A percentile compares a stretch with the other conserved stretches of the same genome.
phyloP scores from a whole-genome alignment of 2,113 vertebrate species.

The Catagonus wagneri region DNA sequence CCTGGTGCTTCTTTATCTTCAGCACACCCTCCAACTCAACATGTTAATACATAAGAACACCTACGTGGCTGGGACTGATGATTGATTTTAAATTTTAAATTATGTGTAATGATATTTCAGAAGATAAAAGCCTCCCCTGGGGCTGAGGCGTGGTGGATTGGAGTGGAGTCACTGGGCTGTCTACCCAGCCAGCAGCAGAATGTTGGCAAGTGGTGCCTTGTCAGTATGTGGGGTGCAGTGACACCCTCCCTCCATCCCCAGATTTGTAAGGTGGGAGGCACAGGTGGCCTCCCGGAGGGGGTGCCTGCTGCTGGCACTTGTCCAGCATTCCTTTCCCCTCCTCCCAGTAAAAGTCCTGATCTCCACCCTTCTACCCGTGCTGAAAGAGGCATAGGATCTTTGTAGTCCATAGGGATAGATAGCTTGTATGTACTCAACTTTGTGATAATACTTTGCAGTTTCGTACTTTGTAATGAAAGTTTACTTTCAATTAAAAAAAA shows the following conservation, averaged over 20 bases:
- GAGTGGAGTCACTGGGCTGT: background rate
- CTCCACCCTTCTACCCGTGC: background rate
- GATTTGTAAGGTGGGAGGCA: background rate
- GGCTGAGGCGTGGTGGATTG: background rate
- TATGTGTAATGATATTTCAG: constrained; percentile 4
- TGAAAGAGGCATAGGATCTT: background rate
- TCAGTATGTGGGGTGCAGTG: background rate
- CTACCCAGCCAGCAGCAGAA: background rate
- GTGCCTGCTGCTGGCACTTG: background rate
- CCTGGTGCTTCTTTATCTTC: background rate
- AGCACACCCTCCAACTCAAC: background rate
- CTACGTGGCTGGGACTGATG: background rate
- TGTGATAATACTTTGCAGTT: too few species aligned
- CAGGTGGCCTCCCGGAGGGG: background rate
- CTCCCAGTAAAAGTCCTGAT: background rate
- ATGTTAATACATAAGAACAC: constrained; percentile 43
- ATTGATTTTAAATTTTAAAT: constrained; percentile 55
- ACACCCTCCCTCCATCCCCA: background rate
- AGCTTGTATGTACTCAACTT: too few species aligned
- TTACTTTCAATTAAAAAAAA: background rate
- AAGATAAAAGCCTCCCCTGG: constrained; percentile 21
- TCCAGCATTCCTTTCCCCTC: background rate
- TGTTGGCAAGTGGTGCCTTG: background rate
- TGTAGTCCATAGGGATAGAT: background rate
- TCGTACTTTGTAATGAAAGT: too few species aligned